Conservation (phyloP, 2,888 invertebrate species). For the Acleris literana region DNA sequence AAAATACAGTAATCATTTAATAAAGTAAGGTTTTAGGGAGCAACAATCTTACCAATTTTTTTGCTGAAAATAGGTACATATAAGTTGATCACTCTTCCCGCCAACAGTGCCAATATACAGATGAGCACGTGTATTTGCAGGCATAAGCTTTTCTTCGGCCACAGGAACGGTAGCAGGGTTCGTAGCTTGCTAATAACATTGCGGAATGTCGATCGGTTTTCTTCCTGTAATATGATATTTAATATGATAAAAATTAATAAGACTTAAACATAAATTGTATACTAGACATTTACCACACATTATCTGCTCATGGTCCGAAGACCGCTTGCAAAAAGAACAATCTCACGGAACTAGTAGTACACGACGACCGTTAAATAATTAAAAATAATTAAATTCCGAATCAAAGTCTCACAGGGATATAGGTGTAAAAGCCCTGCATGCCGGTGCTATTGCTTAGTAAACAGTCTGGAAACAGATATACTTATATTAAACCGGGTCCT, state of each 20-base stretch:
- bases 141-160: constrained; percentile 92
- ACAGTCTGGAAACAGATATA: constrained; percentile 49
- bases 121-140: constrained; percentile 92
- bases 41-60: constrained; percentile 88
- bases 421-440: constrained; percentile 46
- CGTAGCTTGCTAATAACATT: constrained; percentile 91
- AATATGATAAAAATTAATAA: neutral
- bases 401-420: constrained; percentile 50
- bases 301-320: neutral
- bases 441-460: constrained; percentile 39
- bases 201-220: constrained; percentile 89
- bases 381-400: constrained; percentile 36
- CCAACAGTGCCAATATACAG: constrained; percentile 90
- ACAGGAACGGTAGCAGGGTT: constrained; percentile 94
- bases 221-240: constrained; percentile 59
- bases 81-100: constrained; percentile 94
- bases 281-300: neutral
- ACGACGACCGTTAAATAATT: constrained; percentile 21
- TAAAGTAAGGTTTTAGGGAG: neutral
- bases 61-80: constrained; percentile 97
- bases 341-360: neutral
- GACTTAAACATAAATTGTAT: too few relatives aligned
- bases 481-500: too few relatives aligned
- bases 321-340: neutral
- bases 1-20: too few relatives aligned